These are phyloP conservation scores for Cataglyphis albicans DNA, from an alignment of 2,888 invertebrate genomes.

Conservation along the genomic window DNA sequence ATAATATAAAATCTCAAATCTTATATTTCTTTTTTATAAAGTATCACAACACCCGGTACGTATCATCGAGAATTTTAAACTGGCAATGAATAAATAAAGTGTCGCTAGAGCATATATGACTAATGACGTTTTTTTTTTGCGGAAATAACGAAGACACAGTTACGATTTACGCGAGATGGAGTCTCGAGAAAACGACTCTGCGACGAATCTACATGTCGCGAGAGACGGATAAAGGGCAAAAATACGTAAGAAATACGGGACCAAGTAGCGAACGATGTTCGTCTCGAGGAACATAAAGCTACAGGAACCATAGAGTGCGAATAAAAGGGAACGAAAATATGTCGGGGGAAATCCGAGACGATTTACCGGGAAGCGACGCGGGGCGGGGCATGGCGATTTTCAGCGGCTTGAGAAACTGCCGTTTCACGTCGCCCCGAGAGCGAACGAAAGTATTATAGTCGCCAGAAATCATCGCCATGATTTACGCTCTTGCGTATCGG, in stretches of 20 bases:
- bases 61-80: not conserved
- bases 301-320: conserved; percentile 51
- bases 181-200: conserved; percentile 32
- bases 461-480: conserved; percentile 41
- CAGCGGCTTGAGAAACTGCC: conserved; percentile 48
- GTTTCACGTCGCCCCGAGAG: conserved; percentile 34
- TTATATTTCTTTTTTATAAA: not conserved
- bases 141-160: conserved; percentile 16
- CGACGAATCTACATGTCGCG: conserved; percentile 40
- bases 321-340: conserved; percentile 48
- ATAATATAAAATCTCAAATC: not conserved
- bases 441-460: conserved; percentile 33
- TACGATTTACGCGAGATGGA: conserved; percentile 35
- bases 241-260: conserved; percentile 48
- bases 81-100: not conserved
- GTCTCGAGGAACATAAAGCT: conserved; percentile 49
- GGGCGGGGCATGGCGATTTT: conserved; percentile 33
- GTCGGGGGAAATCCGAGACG: conserved; percentile 55
- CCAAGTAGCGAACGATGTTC: conserved; percentile 53
- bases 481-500: conserved; percentile 37
- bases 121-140: not conserved
- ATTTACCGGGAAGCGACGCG: conserved; percentile 47
- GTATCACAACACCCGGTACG: not conserved
- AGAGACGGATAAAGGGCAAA: conserved; percentile 45
- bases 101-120: not conserved